Evolutionary conservation across 2,888 invertebrate species (phyloP).

Genomic region (Pristionchus entomophagus): DNA sequence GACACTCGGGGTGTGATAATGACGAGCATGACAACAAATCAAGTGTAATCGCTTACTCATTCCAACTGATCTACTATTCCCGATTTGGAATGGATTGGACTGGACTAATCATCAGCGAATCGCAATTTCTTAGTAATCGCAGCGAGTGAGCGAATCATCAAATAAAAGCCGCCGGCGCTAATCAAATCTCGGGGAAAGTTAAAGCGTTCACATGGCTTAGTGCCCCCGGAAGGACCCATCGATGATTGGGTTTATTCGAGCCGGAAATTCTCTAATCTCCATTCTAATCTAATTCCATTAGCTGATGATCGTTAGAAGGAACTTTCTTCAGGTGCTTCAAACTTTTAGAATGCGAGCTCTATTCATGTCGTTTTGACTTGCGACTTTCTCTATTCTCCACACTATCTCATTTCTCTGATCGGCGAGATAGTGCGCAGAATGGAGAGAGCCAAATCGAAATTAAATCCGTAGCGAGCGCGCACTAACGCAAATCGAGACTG

Average conservation of each 20-base stretch:
- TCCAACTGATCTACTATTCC: too few species aligned
- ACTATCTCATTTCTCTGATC: too few species aligned
- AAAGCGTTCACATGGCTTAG: not conserved
- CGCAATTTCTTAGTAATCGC: too few species aligned
- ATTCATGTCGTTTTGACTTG: not conserved
- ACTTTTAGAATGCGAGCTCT: not conserved
- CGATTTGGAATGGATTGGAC: too few species aligned
- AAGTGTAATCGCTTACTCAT: too few species aligned
- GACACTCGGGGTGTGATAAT: slow-evolving; percentile 8
- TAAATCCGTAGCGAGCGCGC: not conserved
- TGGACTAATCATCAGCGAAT: not conserved
- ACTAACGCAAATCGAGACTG: slow-evolving; percentile 17
- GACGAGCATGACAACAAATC: slow-evolving; percentile 5
- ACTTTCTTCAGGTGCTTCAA: not conserved
- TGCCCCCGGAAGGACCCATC: not conserved
- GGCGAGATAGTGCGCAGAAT: too few species aligned
- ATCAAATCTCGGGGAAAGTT: slow-evolving; percentile 16
- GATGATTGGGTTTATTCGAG: not conserved
- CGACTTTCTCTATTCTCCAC: too few species aligned
- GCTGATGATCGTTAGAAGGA: not conserved
- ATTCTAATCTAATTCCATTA: slow-evolving; percentile 17
- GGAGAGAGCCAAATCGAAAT: too few species aligned
- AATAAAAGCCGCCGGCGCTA: not conserved
- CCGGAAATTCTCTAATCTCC: slow-evolving; percentile 1
- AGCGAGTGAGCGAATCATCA: not conserved